phyloP scores from a whole-genome alignment of 2,113 vertebrate species.

The Heloderma charlesbogerti region DNA sequence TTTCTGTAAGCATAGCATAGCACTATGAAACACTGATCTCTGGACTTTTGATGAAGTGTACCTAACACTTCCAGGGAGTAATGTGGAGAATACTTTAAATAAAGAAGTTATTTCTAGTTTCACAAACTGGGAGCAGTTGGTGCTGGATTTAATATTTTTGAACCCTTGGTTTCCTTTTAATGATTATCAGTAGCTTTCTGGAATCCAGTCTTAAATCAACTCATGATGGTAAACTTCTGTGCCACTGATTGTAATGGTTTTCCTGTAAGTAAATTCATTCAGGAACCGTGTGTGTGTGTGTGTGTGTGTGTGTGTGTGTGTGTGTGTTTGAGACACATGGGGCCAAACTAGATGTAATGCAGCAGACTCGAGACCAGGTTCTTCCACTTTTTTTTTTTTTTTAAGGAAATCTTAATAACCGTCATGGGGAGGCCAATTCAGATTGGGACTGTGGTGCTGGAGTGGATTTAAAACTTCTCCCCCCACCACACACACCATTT shows the following conservation, averaged over 20 bases:
- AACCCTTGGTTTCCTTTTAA: not conserved
- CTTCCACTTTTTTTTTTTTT: not conserved
- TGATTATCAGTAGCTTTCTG: not conserved
- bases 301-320: no score
- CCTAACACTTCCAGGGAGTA: not conserved
- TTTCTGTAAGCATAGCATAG: not conserved
- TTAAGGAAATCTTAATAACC: not conserved
- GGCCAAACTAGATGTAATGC: not conserved
- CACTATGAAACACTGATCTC: not conserved
- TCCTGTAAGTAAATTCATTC: not conserved
- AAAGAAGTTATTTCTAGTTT: no score
- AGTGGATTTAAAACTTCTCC: not conserved
- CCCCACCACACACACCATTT: not conserved
- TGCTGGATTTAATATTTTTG: not conserved
- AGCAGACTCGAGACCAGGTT: not conserved
- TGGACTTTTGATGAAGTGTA: not conserved
- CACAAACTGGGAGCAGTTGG: not conserved
- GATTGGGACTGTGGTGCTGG: not conserved
- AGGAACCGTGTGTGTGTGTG: not conserved
- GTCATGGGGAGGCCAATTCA: not conserved
- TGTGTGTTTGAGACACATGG: not conserved
- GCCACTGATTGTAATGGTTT: not conserved
- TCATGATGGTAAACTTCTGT: no score
- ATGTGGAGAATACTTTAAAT: no score
- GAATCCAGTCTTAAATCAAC: no score